Evolutionary conservation across 2,797 vertebrate genomes (phyloP).

Genomic region (Selene dorsalis): DNA sequence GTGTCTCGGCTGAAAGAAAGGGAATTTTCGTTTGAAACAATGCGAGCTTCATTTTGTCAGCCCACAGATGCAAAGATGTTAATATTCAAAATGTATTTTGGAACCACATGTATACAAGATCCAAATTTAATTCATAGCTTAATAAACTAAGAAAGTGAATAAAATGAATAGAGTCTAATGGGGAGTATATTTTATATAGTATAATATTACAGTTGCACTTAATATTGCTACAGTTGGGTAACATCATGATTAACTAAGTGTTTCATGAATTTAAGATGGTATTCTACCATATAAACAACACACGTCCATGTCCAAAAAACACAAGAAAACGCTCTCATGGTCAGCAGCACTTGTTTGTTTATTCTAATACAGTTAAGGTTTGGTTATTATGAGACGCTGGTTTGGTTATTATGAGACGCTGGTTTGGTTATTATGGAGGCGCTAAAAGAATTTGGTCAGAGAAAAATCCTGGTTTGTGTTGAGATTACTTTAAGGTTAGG

Average conservation of each 20-base stretch:
- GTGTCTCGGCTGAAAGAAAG: constrained; percentile 72
- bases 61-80: constrained; percentile 44
- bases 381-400: no score
- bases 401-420: no score
- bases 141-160: constrained; percentile 4
- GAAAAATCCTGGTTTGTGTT: not conserved
- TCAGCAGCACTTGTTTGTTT: no score
- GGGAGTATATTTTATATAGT: not conserved
- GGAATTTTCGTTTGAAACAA: constrained; percentile 70
- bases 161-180: not conserved
- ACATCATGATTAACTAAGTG: not conserved
- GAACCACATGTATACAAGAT: constrained; percentile 3
- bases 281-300: not conserved
- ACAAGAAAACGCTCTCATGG: no score
- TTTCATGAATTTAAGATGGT: not conserved
- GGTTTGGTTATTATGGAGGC: no score
- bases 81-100: constrained; percentile 17
- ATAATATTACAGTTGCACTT: not conserved
- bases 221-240: not conserved
- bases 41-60: constrained; percentile 53
- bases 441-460: not conserved
- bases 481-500: not conserved
- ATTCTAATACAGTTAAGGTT: not conserved
- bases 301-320: no score
- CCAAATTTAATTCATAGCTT: constrained; percentile 19